phyloP scores from a whole-genome alignment of 2,797 vertebrate genomes.

The Danio tinwini region DNA sequence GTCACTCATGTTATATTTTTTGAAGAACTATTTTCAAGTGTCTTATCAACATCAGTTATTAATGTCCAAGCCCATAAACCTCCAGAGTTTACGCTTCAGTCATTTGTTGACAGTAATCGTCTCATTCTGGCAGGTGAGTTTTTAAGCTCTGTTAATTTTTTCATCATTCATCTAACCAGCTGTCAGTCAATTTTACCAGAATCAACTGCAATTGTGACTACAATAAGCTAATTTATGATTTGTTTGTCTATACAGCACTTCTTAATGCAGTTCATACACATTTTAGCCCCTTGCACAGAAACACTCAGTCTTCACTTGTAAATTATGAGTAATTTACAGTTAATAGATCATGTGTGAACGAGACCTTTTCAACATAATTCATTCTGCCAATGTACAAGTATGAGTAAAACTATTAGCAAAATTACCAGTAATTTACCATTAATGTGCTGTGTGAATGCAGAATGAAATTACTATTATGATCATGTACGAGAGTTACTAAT shows the following conservation, averaged over 20 bases:
- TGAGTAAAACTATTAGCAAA: no score
- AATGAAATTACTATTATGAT: no score
- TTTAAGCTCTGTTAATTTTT: conserved; percentile 44
- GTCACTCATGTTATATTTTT: conserved; percentile 27
- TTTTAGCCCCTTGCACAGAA: neutral
- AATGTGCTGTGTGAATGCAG: no score
- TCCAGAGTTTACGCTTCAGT: conserved; percentile 27
- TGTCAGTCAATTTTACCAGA: conserved; percentile 53
- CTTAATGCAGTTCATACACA: neutral
- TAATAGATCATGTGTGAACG: no score
- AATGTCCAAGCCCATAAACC: conserved; percentile 33
- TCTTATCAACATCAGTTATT: conserved; percentile 25
- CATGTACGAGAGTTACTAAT: no score
- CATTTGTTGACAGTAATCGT: conserved; percentile 51
- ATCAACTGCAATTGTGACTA: conserved; percentile 25
- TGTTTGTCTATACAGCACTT: neutral
- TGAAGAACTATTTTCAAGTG: conserved; percentile 24
- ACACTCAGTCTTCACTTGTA: no score
- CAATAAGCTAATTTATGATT: neutral
- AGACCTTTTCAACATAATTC: no score
- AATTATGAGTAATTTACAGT: no score
- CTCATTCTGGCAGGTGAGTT: conserved; percentile 42
- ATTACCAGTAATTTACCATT: no score
- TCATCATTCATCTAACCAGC: conserved; percentile 41
- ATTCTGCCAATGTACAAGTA: no score